Evolutionary conservation across 1,140 invertebrate species (phyloP).

Genomic region (Trinorchestia longiramus): DNA sequence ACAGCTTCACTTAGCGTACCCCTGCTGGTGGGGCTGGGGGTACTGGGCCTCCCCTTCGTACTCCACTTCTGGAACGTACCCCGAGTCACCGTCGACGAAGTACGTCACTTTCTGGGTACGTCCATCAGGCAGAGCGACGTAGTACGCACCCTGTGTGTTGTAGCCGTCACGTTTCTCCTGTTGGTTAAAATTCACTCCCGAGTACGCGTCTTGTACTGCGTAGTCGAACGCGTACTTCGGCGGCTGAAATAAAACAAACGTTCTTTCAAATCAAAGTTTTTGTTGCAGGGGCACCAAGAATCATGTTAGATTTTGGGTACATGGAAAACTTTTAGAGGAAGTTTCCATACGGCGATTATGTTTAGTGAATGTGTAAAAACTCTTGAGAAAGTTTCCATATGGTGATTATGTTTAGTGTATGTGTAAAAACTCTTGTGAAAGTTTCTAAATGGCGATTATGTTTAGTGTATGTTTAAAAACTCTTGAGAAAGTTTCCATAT

Average conservation of each 20-base stretch:
- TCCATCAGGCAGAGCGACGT: constrained; percentile 87
- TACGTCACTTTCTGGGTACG: constrained; percentile 83
- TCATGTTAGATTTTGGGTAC: too few species aligned
- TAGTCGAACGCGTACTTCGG: constrained; percentile 85
- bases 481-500: too few species aligned
- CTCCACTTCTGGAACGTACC: constrained; percentile 67
- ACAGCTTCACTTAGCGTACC: neutral
- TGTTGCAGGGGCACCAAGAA: too few species aligned
- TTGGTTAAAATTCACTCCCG: constrained; percentile 84
- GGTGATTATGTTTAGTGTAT: too few species aligned
- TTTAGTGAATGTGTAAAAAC: too few species aligned
- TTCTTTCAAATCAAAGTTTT: too few species aligned
- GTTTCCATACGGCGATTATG: too few species aligned
- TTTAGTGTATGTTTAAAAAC: too few species aligned
- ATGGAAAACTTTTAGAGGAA: too few species aligned
- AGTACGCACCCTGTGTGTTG: constrained; percentile 83
- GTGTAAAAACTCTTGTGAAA: too few species aligned
- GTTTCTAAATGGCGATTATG: too few species aligned
- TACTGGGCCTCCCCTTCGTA: constrained; percentile 64
- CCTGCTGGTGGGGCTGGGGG: neutral
- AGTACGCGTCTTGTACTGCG: constrained; percentile 82
- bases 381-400: too few species aligned
- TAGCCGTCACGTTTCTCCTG: constrained; percentile 84
- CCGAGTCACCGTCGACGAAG: constrained; percentile 76
- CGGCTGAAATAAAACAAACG: neutral